phyloP scores from a whole-genome alignment of 2,888 invertebrate species.

The Thera obeliscata region DNA sequence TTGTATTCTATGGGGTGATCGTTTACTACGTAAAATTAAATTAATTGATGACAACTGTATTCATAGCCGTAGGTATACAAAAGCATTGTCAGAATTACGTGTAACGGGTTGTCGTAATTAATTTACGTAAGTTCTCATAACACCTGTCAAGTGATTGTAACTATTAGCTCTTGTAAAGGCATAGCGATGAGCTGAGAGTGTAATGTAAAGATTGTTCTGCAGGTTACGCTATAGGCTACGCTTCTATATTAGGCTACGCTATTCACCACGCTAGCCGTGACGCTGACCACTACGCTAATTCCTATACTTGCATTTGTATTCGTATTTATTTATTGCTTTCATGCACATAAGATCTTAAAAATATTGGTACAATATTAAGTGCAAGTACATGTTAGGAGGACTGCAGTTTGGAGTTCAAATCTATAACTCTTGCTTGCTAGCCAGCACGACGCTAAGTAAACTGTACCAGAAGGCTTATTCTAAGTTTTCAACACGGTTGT shows the following conservation, averaged over 20 bases:
- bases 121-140: slow-evolving; percentile 28
- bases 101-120: slow-evolving; percentile 17
- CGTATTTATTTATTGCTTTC: no score
- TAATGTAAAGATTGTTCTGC: neutral
- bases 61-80: slow-evolving; percentile 7
- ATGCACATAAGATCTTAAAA: no score
- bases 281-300: neutral
- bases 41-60: neutral
- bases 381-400: no score
- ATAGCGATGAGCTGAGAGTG: slow-evolving; percentile 13
- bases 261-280: slow-evolving; percentile 1
- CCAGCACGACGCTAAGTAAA: no score
- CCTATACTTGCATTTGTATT: neutral
- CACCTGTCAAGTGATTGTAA: slow-evolving; percentile 28
- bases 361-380: no score
- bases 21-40: neutral
- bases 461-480: no score
- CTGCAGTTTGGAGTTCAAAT: no score
- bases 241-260: neutral
- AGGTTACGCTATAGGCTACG: no score
- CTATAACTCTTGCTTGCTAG: no score
- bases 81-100: slow-evolving; percentile 17
- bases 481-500: no score
- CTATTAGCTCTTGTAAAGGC: neutral
- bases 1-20: no score